Percentiles rank a stretch among this genome's conserved stretches.
Evolutionary conservation across 2,113 vertebrate genomes (phyloP).

Genomic region (Speoplatyrhinus poulsoni): DNA sequence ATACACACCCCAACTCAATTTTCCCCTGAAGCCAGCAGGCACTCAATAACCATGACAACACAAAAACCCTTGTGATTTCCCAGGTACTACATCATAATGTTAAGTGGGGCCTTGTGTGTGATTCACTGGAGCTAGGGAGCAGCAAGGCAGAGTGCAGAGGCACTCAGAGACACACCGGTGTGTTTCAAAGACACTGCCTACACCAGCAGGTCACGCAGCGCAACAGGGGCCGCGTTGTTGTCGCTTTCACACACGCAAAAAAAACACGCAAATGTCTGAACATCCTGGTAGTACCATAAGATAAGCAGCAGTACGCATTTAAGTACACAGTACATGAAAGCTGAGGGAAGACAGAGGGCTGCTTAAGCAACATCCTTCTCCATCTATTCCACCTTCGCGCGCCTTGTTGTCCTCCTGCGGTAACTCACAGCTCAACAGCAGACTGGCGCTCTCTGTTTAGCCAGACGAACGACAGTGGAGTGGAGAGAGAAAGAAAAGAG

Average conservation of each 20-base stretch:
- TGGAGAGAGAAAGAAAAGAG: constrained; percentile 37
- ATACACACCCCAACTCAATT: constrained; percentile 22
- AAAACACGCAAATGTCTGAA: background rate
- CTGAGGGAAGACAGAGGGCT: background rate
- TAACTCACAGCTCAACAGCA: constrained; percentile 46
- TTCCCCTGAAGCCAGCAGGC: constrained; percentile 53
- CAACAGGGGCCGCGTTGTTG: too few species aligned
- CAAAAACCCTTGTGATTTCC: constrained; percentile 45
- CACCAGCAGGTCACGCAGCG: too few species aligned
- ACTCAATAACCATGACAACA: constrained; percentile 70
- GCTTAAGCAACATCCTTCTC: constrained; percentile 5
- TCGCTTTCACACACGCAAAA: background rate
- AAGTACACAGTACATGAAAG: background rate
- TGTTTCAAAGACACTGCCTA: constrained; percentile 28
- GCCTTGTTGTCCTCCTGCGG: constrained; percentile 29
- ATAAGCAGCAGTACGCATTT: background rate
- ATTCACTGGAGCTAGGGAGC: constrained; percentile 26
- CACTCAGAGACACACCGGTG: constrained; percentile 13
- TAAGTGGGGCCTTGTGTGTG: constrained; percentile 25
- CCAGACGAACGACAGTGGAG: constrained; percentile 43
- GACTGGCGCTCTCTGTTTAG: constrained; percentile 44
- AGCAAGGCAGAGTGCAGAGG: constrained; percentile 6
- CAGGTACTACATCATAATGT: constrained; percentile 58
- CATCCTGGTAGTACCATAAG: background rate
- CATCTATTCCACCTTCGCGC: constrained; percentile 18